Evolutionary conservation across 2,797 vertebrate species (phyloP), one percentile per base, ranked within the genome.

Genomic region (Enteromius afrohamiltoni): DNA sequence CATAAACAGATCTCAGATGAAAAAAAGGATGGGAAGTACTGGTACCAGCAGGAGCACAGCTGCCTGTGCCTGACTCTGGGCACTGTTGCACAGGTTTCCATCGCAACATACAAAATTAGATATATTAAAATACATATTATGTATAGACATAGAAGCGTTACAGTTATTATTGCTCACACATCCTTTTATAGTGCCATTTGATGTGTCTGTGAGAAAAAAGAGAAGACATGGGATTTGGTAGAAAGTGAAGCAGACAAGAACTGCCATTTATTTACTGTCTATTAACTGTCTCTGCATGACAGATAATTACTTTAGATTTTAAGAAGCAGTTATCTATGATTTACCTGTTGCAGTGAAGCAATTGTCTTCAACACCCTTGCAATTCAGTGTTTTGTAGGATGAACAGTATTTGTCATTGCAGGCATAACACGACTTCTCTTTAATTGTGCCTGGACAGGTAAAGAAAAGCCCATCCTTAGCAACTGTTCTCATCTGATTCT

Each of bases 371-470:
- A 0, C 11, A 40, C 10, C 73, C 40, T 4, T 34, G 40, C 73
- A 75, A 0, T 13, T 7, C 26, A 74, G 10, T n/a, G 1, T 42
- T 17, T 3, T 11, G 2, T 3, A 0, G 6, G 1, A 26, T 37
- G 1, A 4, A 21, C 10, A n/a, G 10, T 16, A 8, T 55, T 0
- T 7, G 2, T 0, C 29, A 34, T 0, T 4, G 29, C 71, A 31
- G 49, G 2, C 4, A 49, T 51, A 4, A 14, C 73, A 75, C 11
- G 0, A 16, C 19, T 4, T 9, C 23, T 0, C 0, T 0, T 55
- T 58, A 3, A 0, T 1, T 37, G 1, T 4, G 19, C 2, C 26
- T 34, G 31, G 1, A 55, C 2, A 0, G 6, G 2, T 75, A 13
- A 31, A 51, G 19, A 55, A n/a, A 37, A 75, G 45, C 7, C 10